Evolutionary conservation across 2,888 invertebrate species (phyloP), one percentile per base, ranked within the genome.

Genomic region (Caenorhabditis macrosperma): DNA sequence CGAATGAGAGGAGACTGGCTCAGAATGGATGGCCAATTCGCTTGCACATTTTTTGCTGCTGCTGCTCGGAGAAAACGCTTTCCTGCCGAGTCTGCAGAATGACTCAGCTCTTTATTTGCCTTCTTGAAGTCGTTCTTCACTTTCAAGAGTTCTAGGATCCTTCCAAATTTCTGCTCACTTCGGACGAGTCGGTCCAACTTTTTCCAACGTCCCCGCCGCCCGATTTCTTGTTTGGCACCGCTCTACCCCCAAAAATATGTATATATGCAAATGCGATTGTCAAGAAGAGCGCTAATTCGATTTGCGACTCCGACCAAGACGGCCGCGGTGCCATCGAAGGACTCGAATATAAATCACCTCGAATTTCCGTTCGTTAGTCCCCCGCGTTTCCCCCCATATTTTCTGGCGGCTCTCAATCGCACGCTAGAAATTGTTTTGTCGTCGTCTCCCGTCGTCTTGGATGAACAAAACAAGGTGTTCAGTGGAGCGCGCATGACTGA

Each of bases 211-310:
- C n/a, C n/a, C n/a, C n/a, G n/a, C n/a, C n/a, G n/a, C 9, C 3
- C 38, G 38, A 38, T 28, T 28, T 26, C 28, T 28, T 28, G 52
- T 52, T 52, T 52, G 26, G 52, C 26, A 5, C 50, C 26, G 24
- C 52, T 28, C n/a, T 28, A 3, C 26, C 12, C 15, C 38, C 26
- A 54, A 46, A 76, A 52, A 50, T 55, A 72, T 59, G 54, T 61
- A 68, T 59, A 64, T 72, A 72, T 72, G 63, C 64, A 72, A 72
- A 72, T 71, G 28, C 61, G 71, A 71, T 71, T 71, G 71, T 71
- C 44, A 20, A 55, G 55, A 48, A 33, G 57, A 44, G 55, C 57
- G 63, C 72, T 72, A 72, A 72, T 72, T 72, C 72, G 64, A 64
- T 72, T 72, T 72, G 63, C 46, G 44, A 54, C 54, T 61, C 61